Percentiles rank a stretch among this genome's conserved stretches.
phyloP scores from a whole-genome alignment of 2,797 vertebrate species.

The Microtus agrestis region DNA sequence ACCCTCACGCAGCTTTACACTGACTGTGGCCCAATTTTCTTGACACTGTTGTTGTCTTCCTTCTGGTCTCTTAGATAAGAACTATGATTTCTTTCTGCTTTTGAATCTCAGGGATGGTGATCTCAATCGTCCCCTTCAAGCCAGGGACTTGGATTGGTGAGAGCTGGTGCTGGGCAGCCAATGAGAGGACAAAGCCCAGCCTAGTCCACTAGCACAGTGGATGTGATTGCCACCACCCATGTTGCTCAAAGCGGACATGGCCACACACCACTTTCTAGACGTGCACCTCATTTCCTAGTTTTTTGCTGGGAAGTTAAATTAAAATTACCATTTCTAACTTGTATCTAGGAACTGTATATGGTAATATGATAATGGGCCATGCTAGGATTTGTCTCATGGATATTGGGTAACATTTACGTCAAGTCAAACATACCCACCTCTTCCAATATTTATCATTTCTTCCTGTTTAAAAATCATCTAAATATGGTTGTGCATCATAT shows the following conservation, averaged over 20 bases:
- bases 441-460: neutral
- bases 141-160: neutral
- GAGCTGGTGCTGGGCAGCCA: neutral
- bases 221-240: fast-evolving
- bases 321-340: neutral
- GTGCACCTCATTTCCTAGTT: neutral
- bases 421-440: neutral
- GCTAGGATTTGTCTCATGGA: neutral
- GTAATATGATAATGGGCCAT: neutral
- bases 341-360: neutral
- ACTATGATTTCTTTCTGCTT: slow-evolving; percentile 13
- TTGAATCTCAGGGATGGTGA: neutral
- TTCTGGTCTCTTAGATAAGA: neutral
- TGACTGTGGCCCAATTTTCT: neutral
- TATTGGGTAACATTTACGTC: neutral
- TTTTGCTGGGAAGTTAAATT: neutral
- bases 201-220: fast-evolving
- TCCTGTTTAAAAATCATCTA: neutral
- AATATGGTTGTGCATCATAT: neutral
- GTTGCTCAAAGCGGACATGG: neutral
- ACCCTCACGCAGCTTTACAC: neutral
- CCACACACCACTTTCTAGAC: neutral
- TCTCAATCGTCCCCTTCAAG: neutral
- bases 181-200: fast-evolving
- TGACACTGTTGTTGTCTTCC: neutral